Evolutionary conservation across 2,113 vertebrate genomes (phyloP), one percentile per base, ranked within the genome.

Genomic region (Bubo bubo): DNA sequence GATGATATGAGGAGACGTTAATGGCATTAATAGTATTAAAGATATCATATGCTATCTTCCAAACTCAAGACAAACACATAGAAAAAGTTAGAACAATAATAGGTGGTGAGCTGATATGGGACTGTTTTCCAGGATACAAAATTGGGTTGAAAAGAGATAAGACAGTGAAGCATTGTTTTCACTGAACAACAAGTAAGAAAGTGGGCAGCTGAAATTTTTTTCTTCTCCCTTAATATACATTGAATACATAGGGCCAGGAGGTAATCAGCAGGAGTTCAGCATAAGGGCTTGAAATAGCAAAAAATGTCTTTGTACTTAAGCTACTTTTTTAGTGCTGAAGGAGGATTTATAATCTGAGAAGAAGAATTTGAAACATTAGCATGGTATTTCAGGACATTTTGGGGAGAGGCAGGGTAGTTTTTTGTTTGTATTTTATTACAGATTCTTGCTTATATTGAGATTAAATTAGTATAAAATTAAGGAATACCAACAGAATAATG

Each of bases 281-380:
- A 49, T n/a, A 79, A 68, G 35, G 43, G 5, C 12, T 90, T 90
- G 58, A 91, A 91, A 53, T 7, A 79, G 70, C 14, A 86, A 93
- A 95, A 82, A 21, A 62, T 11, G 2, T 27, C 39, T 81, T 89
- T 75, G 53, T 27, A 49, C 24, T 30, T 75, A 68, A 56, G 7
- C 11, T 74, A 32, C 11, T 32, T 84, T 90, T 81, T 56, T 59
- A 86, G 23, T 60, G 39, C 21, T 30, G 43, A 71, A 72, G 24
- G 5, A 86, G 27, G 34, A 94, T 92, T 97, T 92, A 92, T 77
- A 92, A 86, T 39, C 83, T 79, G 83, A 71, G 86, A 92, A 74
- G 49, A 28, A 90, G 43, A 67, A 91, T 67, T 49, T 68, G 86
- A 95, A 95, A 89, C 49, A 84, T 92, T 34, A 88, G 50, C 20